Percentiles rank a stretch among this genome's conserved stretches.
These are phyloP conservation scores for Bambusicola thoracicus DNA, from an alignment of 2,113 vertebrate species.

Conservation along the genomic window DNA sequence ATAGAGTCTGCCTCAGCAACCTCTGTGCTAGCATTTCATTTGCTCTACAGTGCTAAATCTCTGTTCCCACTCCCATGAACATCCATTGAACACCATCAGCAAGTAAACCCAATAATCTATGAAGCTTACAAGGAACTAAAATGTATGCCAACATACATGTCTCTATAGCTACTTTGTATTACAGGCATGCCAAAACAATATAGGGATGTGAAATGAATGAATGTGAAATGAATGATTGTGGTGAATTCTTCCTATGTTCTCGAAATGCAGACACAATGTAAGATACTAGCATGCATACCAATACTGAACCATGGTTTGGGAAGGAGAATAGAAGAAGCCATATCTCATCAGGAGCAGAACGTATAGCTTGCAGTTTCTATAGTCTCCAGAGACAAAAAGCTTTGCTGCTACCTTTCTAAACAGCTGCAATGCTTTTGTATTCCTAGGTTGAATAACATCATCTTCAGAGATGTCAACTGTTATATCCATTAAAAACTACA, in stretches of 20 bases:
- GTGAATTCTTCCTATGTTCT: background rate
- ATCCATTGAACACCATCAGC: background rate
- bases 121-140: background rate
- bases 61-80: background rate
- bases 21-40: background rate
- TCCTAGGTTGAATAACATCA: background rate
- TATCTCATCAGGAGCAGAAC: background rate
- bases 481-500: background rate
- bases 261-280: background rate
- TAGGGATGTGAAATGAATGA: background rate
- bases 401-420: background rate
- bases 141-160: background rate
- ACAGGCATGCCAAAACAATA: background rate
- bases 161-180: background rate
- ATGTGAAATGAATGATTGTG: background rate
- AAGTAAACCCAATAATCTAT: background rate
- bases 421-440: background rate
- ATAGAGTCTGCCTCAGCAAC: background rate
- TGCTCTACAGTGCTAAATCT: background rate
- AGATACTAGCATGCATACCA: background rate
- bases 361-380: background rate
- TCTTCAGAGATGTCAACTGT: background rate
- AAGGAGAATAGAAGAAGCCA: background rate
- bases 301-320: background rate
- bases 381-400: background rate